Evolutionary conservation across 1,140 invertebrate genomes (phyloP), one percentile per base, ranked within the genome.

Genomic region (Scaptomyza pallida): DNA sequence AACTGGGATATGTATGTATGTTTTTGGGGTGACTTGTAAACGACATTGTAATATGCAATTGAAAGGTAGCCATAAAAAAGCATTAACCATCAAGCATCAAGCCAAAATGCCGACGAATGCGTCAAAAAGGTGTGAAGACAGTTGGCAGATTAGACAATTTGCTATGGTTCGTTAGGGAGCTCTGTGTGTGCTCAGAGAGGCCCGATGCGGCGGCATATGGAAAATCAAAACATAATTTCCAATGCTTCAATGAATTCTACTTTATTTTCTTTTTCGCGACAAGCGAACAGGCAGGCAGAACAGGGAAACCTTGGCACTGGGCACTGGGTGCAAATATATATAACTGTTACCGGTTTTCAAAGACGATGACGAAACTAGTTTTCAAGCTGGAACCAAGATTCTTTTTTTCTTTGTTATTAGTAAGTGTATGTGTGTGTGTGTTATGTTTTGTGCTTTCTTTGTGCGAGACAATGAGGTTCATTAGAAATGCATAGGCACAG

Each of bases 171-270:
- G 77, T 88, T 86, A 75, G 62, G 51, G 51, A 81, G 69, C 63
- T 70, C 48, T 44, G 12, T 4, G 33, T 4, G 33, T 12, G 33
- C 57, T 26, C 63, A 30, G 21, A 17, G 33, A n/a, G n/a, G n/a
- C n/a, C 15, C 15, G 8, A 40, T 52, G 69, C 26, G 26, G 19
- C 19, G 4, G 60, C 61, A 78, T 75, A 81, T 64, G 74, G 68
- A 73, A 78, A 81, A 86, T 86, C 81, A 86, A 86, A 86, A 86
- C 82, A 86, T 78, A 65, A 88, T 88, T 78, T 77, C 55, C 23
- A 78, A 83, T 69, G 80, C 80, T 69, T 85, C 52, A 68, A 67
- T 79, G 78, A 59, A 61, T 43, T 40, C 13, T 9, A 30, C 3
- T 41, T 23, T 23, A 23, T 54, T 19, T 40, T 21, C 40, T 21